phyloP scores from a whole-genome alignment of 2,113 vertebrate genomes.

The Pteruthius melanotis region DNA sequence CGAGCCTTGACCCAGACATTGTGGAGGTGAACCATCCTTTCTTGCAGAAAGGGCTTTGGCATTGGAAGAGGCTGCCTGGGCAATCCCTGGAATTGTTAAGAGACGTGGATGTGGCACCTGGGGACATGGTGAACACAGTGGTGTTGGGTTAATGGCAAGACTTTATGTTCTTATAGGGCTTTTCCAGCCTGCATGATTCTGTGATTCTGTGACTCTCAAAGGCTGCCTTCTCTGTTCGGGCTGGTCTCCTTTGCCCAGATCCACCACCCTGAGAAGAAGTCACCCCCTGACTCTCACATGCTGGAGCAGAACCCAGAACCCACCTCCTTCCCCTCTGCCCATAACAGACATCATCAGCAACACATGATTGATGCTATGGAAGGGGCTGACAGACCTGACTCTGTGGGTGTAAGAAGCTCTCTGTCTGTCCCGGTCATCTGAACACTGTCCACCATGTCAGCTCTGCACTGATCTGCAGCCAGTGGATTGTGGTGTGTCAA shows the following conservation, averaged over 20 bases:
- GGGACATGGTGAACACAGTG: not conserved
- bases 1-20: not conserved
- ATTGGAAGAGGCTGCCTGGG: not conserved
- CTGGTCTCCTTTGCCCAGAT: not conserved
- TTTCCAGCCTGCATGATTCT: not conserved
- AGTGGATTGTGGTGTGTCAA: not conserved
- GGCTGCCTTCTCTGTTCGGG: fast-evolving
- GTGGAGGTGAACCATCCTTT: fast-evolving
- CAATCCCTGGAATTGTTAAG: not conserved
- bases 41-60: not conserved
- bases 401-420: not conserved
- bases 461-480: not conserved
- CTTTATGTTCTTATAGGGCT: not conserved
- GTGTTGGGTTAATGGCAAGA: not conserved
- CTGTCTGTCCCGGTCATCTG: not conserved
- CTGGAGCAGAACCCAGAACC: not conserved
- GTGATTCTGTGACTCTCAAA: not conserved
- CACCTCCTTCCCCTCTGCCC: not conserved
- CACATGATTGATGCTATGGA: not conserved
- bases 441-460: not conserved
- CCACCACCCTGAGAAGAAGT: not conserved
- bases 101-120: not conserved
- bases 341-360: not conserved
- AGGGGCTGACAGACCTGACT: slow-evolving; percentile 7
- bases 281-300: fast-evolving